These are phyloP conservation scores for Teleiodes luculella DNA, from an alignment of 2,888 invertebrate genomes.

Conservation along the genomic window DNA sequence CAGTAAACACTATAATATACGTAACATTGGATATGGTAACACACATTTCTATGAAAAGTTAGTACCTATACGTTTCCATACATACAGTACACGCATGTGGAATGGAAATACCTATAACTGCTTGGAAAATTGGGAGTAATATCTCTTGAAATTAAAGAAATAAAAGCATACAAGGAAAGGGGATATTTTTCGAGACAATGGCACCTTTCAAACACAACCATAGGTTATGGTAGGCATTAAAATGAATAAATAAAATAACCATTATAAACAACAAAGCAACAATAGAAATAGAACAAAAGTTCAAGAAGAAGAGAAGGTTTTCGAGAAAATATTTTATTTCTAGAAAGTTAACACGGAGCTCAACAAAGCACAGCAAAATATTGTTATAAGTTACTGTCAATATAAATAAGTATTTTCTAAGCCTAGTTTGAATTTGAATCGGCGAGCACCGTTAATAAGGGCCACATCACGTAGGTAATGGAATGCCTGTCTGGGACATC, in stretches of 20 bases:
- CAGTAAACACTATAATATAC: conserved; percentile 23
- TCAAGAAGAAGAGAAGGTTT: not conserved
- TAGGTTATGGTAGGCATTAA: not conserved
- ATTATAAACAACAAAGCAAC: conserved; percentile 14
- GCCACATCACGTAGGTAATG: conserved; percentile 28
- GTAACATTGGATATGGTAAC: not conserved
- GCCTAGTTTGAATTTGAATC: conserved; percentile 31
- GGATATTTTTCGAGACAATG: not conserved
- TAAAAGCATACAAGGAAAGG: not conserved
- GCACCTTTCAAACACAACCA: not conserved
- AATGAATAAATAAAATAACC: conserved; percentile 11
- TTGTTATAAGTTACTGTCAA: conserved; percentile 9
- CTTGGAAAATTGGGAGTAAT: too few species aligned
- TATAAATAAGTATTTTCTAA: conserved; percentile 16
- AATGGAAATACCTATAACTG: too few species aligned
- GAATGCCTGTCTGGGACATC: conserved; percentile 32
- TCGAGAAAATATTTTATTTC: not conserved
- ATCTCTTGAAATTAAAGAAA: too few species aligned
- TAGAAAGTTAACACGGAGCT: not conserved
- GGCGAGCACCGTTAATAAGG: conserved; percentile 36
- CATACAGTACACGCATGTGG: too few species aligned
- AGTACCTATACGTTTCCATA: too few species aligned
- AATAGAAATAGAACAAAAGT: conserved; percentile 17
- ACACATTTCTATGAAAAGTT: not conserved
- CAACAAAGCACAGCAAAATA: not conserved